phyloP scores from a whole-genome alignment of 2,888 invertebrate species.

The Phanerotoma sp. region DNA sequence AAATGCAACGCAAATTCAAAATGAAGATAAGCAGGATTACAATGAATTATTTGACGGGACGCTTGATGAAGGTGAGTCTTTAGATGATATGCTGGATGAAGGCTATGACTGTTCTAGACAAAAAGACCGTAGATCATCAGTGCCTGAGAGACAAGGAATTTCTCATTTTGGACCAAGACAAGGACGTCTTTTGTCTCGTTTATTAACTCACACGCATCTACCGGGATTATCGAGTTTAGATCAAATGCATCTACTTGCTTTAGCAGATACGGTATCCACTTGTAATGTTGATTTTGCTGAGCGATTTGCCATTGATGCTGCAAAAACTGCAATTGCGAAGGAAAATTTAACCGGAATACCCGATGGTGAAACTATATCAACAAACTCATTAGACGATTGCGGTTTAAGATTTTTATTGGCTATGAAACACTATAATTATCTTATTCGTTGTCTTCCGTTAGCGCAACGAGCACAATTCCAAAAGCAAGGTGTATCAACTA shows the following conservation, averaged over 20 bases:
- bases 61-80: conserved; percentile 75
- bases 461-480: conserved; percentile 85
- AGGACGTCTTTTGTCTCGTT: conserved; percentile 80
- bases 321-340: conserved; percentile 68
- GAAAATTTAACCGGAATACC: conserved; percentile 65
- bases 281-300: conserved; percentile 89
- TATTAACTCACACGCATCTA: conserved; percentile 91
- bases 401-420: conserved; percentile 94
- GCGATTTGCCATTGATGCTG: conserved; percentile 69
- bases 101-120: conserved; percentile 64
- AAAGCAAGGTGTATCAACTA: conserved; percentile 81
- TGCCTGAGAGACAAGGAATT: conserved; percentile 72
- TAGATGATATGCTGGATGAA: conserved; percentile 79
- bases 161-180: conserved; percentile 88
- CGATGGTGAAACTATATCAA: conserved; percentile 62
- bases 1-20: conserved; percentile 47
- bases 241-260: conserved; percentile 98
- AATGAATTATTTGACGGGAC: conserved; percentile 87
- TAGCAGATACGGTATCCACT: conserved; percentile 96
- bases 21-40: conserved; percentile 70
- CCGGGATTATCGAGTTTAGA: conserved; percentile 95
- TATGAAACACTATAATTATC: conserved; percentile 96
- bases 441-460: conserved; percentile 89
- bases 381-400: conserved; percentile 93
- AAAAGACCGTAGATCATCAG: conserved; percentile 68